Evolutionary conservation across 2,888 invertebrate species (phyloP), one percentile per base, ranked within the genome.

Genomic region (Oscheius sp.): DNA sequence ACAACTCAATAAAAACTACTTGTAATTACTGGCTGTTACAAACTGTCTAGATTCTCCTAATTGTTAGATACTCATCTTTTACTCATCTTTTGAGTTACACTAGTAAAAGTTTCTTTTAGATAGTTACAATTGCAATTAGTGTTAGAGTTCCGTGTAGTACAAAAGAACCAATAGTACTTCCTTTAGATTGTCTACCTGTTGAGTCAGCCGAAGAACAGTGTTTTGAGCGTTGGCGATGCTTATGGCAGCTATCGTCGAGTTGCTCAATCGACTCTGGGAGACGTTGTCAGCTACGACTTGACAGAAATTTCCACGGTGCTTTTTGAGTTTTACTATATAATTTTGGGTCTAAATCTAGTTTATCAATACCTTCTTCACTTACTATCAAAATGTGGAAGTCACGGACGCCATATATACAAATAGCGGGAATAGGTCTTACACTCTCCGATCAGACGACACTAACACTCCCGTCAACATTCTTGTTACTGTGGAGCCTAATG

Each of bases 341-440:
- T 21, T 21, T 21, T 21, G 21, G 11, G 2, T n/a, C 10, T 33
- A 2, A 33, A 58, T 58, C 5, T 35, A 60, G 60, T n/a, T 60
- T 11, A 13, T 60, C 1, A 33, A 35, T 33, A 37, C 37, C 1
- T 60, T 60, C 37, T 35, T 60, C 11, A 29, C 60, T 7, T n/a
- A 35, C 37, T 60, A 37, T 37, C 60, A 60, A 60, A 60, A 60
- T 10, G 60, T 60, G 37, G 60, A 60, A 60, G 60, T 60, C 37
- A 60, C 13, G 2, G 37, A 33, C 2, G 60, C 37, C 37, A 33
- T n/a, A 10, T 60, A 60, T 35, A 11, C 9, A 7, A 60, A 60
- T 35, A 33, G 2, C 7, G 37, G 7, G 13, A 60, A 33, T 11
- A 29, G 13, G n/a, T 10, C 32, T 9, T 9, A 11, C 21, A 10